Base-by-base conservation (phyloP, 2,888 invertebrate species). In the Eustalomyia histrio region DNA sequence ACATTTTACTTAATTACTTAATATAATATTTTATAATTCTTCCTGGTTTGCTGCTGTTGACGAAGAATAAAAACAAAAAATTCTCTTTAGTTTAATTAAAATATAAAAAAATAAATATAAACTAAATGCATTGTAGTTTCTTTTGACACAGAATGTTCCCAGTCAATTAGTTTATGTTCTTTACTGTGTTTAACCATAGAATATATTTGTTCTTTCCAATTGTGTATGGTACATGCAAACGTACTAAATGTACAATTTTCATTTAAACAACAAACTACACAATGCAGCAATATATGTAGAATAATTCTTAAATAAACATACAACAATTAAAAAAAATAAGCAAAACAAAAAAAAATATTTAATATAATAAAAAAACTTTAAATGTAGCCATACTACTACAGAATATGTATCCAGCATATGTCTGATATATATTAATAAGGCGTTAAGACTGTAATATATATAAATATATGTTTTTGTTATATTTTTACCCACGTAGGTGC, bases 151-250 rank as follows among this genome's bases (percentile, higher is more conserved):
- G 68, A 67, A 78, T 67, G 52, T 81, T 81, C 81, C 74, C 81
- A 81, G 74, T 71, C 81, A 81, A 81, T 81, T 81, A 81, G 81
- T 81, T 81, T 81, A 81, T 75, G 71, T 75, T 78, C 81, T 74
- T 67, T 78, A 53, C 29, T 29, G 69, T 67, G 50, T 78, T 75
- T 78, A 71, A 75, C 67, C 78, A 81, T 78, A 78, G 78, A 72
- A 78, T 61, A 78, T 75, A 71, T 81, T 78, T 81, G 74, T 53
- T 43, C 43, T 43, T 55, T 61, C 58, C 18, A 43, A 52, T 29
- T 43, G 7, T 47, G 16, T 55, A 33, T 7, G 47, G 47, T 43
- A 55, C 21, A 4, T 3, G 21, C 4, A n/a, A n/a, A 29, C 4
- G 29, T 55, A 63, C 55, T 29, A 29, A 39, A 35, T 47, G 33